Percentiles rank a stretch among this genome's conserved stretches.
These are phyloP conservation scores for Epizoanthus illoricatus DNA, from an alignment of 92 coral and sea anemone genomes.

Conservation along the genomic window DNA sequence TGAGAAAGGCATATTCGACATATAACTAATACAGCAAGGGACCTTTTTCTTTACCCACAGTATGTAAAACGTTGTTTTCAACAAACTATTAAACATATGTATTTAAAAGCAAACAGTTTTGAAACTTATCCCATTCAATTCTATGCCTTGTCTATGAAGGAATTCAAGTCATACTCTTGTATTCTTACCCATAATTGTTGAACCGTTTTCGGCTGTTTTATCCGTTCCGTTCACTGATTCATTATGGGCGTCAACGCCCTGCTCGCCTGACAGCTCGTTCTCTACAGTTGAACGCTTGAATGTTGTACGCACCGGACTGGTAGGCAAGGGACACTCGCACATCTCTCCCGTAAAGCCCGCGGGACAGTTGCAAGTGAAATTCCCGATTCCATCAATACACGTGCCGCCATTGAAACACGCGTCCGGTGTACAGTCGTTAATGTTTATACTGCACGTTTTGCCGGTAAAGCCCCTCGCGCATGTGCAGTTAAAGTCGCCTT, in stretches of 20 bases:
- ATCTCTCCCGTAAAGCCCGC: constrained; percentile 66
- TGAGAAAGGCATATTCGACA: too few relatives aligned
- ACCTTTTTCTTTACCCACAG: too few relatives aligned
- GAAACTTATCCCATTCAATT: too few relatives aligned
- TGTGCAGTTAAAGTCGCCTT: constrained; percentile 66
- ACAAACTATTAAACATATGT: too few relatives aligned
- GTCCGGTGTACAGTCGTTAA: constrained; percentile 60
- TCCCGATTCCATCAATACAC: constrained; percentile 68
- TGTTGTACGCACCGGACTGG: constrained; percentile 10
- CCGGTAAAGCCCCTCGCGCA: constrained; percentile 77
- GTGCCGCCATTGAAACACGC: constrained; percentile 80
- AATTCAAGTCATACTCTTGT: neutral
- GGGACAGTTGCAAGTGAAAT: constrained; percentile 64
- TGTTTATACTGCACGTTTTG: constrained; percentile 62
- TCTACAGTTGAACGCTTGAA: constrained; percentile 4
- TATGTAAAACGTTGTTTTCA: too few relatives aligned
- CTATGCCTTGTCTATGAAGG: neutral
- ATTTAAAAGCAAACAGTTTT: too few relatives aligned
- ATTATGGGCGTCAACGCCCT: constrained; percentile 11
- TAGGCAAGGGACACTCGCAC: constrained; percentile 50
- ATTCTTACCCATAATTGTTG: constrained; percentile 19
- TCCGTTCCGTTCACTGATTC: constrained; percentile 24
- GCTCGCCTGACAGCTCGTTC: neutral
- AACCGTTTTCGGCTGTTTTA: constrained; percentile 10
- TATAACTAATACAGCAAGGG: too few relatives aligned